Evolutionary conservation across 2,113 vertebrate species (phyloP), one percentile per base, ranked within the genome.

Genomic region (Garra rufa): DNA sequence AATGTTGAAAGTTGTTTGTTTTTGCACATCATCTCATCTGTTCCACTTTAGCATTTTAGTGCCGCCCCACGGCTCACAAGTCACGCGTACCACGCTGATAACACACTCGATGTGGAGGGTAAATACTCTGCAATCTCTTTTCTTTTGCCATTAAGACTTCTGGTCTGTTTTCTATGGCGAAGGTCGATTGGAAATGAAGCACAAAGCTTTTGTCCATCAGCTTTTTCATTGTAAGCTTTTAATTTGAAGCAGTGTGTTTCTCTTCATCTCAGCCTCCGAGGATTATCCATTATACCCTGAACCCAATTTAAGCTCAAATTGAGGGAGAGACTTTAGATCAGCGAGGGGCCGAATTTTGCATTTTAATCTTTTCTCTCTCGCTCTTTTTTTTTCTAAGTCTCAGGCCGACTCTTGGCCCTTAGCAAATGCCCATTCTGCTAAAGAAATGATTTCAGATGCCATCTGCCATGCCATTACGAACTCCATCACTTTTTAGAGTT

Each of bases 281-380:
- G 88, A 87, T 91, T 86, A 86, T 80, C 73, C 73, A 83, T 86
- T 81, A 86, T 87, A 50, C 41, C 52, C 34, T 74, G 63, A 90
- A 84, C 73, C 83, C 81, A 86, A 81, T 88, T 88, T 86, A 80
- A 85, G 50, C 50, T 80, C 44, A 34, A 77, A 82, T 73, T 75
- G 63, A 89, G 78, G 73, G 46, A 76, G 78, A 82, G 80, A 79
- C 77, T 81, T 89, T 82, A 88, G 57, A 88, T 88, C 85, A 82
- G 78, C 46, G 28, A 41, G 67, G 59, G 52, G 46, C 28, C 41
- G 34, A 78, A 69, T 55, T 82, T 67, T 24, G 59, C 70, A 76
- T 87, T 70, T 81, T 67, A 50, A 57, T 85, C 78, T 71, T 50
- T 71, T 43, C 43, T 82, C 10, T 81, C 70, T 50, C 55, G 3